A percentile compares a stretch with the other conserved stretches of the same genome.
These are phyloP conservation scores for Leptopilina drosophilae DNA, from an alignment of 2,888 invertebrate species.

Conservation along the genomic window DNA sequence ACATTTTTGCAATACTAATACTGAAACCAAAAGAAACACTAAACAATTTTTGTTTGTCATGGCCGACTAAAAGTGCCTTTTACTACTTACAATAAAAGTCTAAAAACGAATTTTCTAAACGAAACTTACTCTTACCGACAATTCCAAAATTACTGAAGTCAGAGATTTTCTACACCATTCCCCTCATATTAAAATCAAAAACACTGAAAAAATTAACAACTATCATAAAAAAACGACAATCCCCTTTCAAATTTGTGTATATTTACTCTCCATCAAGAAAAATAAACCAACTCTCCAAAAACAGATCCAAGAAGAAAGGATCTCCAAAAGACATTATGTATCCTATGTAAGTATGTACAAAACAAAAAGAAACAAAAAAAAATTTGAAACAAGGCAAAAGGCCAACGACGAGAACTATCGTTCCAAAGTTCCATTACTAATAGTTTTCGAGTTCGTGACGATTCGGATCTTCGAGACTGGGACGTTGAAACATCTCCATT, in stretches of 20 bases:
- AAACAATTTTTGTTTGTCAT: no score
- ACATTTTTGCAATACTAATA: no score
- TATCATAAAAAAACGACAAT: no score
- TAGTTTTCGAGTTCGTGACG: slow-evolving; percentile 59
- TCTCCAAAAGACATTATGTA: not conserved
- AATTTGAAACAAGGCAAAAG: slow-evolving; percentile 48
- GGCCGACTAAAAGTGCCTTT: no score
- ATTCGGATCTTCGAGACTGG: slow-evolving; percentile 48
- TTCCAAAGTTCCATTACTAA: slow-evolving; percentile 59
- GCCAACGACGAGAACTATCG: slow-evolving; percentile 53
- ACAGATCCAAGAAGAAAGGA: not conserved
- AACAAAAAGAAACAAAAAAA: slow-evolving; percentile 41
- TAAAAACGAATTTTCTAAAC: no score
- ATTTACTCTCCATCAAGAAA: not conserved
- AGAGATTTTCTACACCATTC: no score
- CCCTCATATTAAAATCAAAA: no score
- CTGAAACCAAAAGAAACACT: no score
- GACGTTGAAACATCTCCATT: slow-evolving; percentile 71
- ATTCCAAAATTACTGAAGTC: no score
- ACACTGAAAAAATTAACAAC: no score
- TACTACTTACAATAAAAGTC: no score
- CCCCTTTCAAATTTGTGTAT: not conserved
- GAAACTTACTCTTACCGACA: no score
- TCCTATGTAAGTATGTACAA: not conserved
- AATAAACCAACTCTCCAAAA: not conserved